A percentile compares a stretch with the other conserved stretches of the same genome.
These are phyloP conservation scores for Scaptomyza hsui DNA, from an alignment of 1,140 invertebrate genomes.

Conservation along the genomic window DNA sequence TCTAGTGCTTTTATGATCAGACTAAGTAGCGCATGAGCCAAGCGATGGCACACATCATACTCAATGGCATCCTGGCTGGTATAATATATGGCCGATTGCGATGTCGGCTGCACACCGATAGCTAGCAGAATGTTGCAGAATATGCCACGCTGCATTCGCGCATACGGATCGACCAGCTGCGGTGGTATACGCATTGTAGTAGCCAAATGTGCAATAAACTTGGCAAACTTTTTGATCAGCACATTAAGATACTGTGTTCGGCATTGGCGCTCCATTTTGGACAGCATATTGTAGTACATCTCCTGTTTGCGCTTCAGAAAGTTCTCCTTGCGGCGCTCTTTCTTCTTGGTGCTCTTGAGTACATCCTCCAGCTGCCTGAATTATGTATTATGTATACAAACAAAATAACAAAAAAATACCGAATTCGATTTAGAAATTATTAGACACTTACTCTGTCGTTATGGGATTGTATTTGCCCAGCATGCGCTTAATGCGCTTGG, in stretches of 20 bases:
- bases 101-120: slow-evolving; percentile 74
- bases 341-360: slow-evolving; percentile 64
- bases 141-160: slow-evolving; percentile 80
- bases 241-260: slow-evolving; percentile 77
- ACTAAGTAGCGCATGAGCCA: slow-evolving; percentile 73
- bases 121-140: slow-evolving; percentile 77
- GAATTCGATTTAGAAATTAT: no score
- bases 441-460: slow-evolving; percentile 68
- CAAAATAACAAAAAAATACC: background rate
- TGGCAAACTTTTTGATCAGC: slow-evolving; percentile 76
- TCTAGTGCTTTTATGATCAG: slow-evolving; percentile 77
- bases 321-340: slow-evolving; percentile 69
- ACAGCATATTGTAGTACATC: slow-evolving; percentile 73
- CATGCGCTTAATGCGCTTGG: slow-evolving; percentile 66
- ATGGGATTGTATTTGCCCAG: slow-evolving; percentile 65
- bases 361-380: slow-evolving; percentile 72
- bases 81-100: slow-evolving; percentile 76
- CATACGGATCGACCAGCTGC: slow-evolving; percentile 73
- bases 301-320: slow-evolving; percentile 77
- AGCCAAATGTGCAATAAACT: slow-evolving; percentile 75
- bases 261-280: slow-evolving; percentile 75
- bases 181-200: slow-evolving; percentile 79
- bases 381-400: background rate
- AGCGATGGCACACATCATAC: slow-evolving; percentile 77
- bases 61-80: slow-evolving; percentile 76